These are phyloP conservation scores for Myopa tessellatipennis DNA, from an alignment of 2,888 invertebrate genomes.

Conservation along the genomic window DNA sequence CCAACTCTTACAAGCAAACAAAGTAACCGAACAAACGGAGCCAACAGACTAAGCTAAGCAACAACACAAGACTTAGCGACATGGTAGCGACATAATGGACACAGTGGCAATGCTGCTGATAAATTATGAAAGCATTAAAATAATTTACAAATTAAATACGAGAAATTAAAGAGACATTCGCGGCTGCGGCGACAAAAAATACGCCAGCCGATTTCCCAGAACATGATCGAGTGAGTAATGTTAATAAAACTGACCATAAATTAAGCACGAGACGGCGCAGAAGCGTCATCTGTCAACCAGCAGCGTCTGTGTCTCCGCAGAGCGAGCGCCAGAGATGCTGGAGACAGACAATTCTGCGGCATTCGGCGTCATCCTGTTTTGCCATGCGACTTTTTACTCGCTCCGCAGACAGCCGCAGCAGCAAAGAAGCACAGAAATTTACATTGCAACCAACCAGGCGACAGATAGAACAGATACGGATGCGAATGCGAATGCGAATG, in stretches of 20 bases:
- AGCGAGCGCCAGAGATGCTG: neutral
- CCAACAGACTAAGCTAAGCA: too few relatives aligned
- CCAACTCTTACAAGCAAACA: neutral
- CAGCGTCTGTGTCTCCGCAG: neutral
- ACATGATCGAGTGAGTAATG: constrained; percentile 36
- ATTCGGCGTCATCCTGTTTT: constrained; percentile 50
- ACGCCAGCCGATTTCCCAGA: constrained; percentile 27
- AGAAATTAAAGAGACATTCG: constrained; percentile 50
- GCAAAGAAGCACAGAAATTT: neutral
- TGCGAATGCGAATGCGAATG: neutral
- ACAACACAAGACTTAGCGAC: too few relatives aligned
- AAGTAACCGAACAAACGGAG: too few relatives aligned
- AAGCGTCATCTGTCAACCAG: constrained; percentile 25
- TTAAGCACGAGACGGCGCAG: constrained; percentile 26
- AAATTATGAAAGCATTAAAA: constrained; percentile 59
- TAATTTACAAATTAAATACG: constrained; percentile 62
- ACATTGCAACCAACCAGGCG: constrained; percentile 42
- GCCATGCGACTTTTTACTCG: constrained; percentile 38
- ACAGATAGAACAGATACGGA: neutral
- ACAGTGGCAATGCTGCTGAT: constrained; percentile 37
- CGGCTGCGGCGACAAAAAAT: neutral
- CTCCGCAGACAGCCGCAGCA: too few relatives aligned
- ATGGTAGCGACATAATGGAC: too few relatives aligned
- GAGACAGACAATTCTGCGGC: constrained; percentile 37
- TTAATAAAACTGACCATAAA: constrained; percentile 38